Conservation (phyloP, 2,888 invertebrate genomes). For the Yponomeuta cagnagella region DNA sequence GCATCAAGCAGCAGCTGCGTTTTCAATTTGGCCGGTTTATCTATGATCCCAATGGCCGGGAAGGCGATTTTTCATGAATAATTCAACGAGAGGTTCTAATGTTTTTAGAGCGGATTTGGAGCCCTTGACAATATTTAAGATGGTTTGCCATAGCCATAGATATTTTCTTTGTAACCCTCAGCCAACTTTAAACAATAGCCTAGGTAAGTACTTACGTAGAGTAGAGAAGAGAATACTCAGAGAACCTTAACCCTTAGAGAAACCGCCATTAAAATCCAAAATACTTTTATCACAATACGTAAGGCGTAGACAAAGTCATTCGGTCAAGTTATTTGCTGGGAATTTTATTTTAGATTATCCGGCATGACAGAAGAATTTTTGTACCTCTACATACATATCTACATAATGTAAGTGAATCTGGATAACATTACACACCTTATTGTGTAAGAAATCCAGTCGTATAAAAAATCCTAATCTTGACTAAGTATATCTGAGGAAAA, state of each 20-base stretch:
- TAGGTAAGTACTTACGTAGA: no score
- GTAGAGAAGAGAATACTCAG: no score
- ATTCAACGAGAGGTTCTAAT: slow-evolving; percentile 24
- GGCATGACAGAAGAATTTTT: no score
- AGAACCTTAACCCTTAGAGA: no score
- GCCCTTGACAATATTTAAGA: not conserved
- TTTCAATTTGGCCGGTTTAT: slow-evolving; percentile 20
- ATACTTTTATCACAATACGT: no score
- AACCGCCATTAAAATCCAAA: no score
- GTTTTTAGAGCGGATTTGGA: slow-evolving; percentile 15
- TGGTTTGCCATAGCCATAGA: not conserved
- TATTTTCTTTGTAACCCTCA: not conserved
- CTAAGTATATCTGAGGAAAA: not conserved
- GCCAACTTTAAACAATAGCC: not conserved
- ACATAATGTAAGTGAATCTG: no score
- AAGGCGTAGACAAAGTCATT: no score
- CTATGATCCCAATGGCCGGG: slow-evolving; percentile 14
- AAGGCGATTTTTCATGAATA: slow-evolving; percentile 27
- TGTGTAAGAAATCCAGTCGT: not conserved
- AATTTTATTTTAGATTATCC: no score
- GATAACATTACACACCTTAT: not conserved
- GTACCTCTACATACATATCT: no score
- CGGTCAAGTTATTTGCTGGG: no score
- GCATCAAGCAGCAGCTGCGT: not conserved
- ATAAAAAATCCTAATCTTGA: not conserved